Base-by-base conservation (phyloP, 2,888 invertebrate species). In the Griposia aprilina region DNA sequence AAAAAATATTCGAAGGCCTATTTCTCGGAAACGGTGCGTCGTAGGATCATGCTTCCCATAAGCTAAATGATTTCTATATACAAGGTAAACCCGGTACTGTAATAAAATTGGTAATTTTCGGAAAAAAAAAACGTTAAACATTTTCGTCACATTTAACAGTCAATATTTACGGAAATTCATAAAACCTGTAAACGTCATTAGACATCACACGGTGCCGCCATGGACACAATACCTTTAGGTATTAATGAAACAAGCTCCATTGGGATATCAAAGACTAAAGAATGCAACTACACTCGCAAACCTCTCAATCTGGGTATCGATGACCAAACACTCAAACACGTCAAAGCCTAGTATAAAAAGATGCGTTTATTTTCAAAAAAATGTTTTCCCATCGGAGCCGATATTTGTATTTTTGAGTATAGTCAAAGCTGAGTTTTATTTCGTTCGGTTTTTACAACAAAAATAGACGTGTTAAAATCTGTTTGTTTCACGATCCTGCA, bases 401-500 rank as follows among this genome's bases (percentile, higher is more conserved):
- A 66, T 70, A 62, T 71, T 74, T 70, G 23, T 79, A 70, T 84
- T 82, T 78, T 84, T 70, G 41, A 66, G 55, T 55, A 50, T 57
- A 60, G 50, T 57, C 41, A 62, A 74, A 73, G 59, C 74, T 55
- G n/a, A 67, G 59, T 59, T 79, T 82, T 60, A 78, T 83, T 63
- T 83, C 50, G 55, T 60, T 73, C 55, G 4, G 11, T 23, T 69
- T 79, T 69, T 57, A 48, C 50, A 65, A 65, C 68, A 20, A 62
- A 74, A 66, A 68, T 74, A 30, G 26, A 62, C 4, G 50, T 75
- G 76, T 57, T 57, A 67, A 74, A 62, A 45, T 26, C 0, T 55
- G 1, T 48, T 10, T 48, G 7, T 55, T 26, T 20, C 48, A n/a
- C 23, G 4, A 13, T 15, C 26, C 17, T 60, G 26, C 23, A 63